phyloP scores from a whole-genome alignment of 2,113 vertebrate genomes.

The Nematolebias whitei region DNA sequence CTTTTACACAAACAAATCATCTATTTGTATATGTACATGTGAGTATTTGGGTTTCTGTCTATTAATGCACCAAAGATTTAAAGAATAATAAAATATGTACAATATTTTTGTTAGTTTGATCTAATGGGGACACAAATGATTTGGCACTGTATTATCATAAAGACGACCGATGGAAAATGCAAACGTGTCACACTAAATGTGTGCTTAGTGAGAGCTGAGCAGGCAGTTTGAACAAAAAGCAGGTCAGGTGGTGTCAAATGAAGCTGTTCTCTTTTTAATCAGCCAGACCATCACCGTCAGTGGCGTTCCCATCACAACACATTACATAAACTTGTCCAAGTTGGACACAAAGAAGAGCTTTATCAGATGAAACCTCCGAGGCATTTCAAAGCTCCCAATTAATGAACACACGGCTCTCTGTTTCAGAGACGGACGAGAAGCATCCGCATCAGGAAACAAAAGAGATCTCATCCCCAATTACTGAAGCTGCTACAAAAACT shows the following conservation, averaged over 20 bases:
- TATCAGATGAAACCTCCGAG: slow-evolving; percentile 48
- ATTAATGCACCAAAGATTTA: not conserved
- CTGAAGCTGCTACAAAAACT: slow-evolving; percentile 11
- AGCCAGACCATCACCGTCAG: not conserved
- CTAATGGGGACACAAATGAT: too few relatives aligned
- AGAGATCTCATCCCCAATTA: slow-evolving; percentile 50
- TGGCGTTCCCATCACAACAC: slow-evolving; percentile 46
- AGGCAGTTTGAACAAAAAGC: not conserved
- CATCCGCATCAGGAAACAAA: slow-evolving; percentile 58
- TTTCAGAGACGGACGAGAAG: slow-evolving; percentile 39
- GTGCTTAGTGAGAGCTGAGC: not conserved
- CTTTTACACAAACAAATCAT: slow-evolving; percentile 11
- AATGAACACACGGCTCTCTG: slow-evolving; percentile 58
- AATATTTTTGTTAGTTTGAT: too few relatives aligned
- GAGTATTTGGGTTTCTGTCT: not conserved
- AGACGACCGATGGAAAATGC: not conserved
- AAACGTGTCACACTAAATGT: not conserved
- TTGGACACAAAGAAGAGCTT: slow-evolving; percentile 76
- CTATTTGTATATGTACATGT: not conserved
- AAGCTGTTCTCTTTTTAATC: slow-evolving; percentile 9
- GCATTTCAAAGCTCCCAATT: slow-evolving; percentile 66
- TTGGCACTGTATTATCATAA: not conserved
- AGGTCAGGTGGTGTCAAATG: not conserved
- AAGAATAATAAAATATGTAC: not conserved
- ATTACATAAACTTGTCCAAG: slow-evolving; percentile 62